Conservation (phyloP, 1,140 invertebrate species). For the Mycetomoellerius zeteki region DNA sequence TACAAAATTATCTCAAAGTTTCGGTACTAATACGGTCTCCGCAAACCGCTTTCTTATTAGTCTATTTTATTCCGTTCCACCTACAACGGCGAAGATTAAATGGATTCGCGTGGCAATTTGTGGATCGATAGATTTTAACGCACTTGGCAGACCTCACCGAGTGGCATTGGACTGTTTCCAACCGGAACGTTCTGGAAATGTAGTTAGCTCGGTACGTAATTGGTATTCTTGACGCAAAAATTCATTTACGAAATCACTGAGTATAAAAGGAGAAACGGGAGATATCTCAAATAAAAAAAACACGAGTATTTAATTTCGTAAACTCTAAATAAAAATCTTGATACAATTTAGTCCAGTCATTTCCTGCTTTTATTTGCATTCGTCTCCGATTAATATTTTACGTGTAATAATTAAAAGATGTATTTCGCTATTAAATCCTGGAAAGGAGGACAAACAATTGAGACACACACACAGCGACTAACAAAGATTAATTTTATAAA, state of each 20-base stretch:
- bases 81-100: constrained; percentile 68
- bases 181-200: constrained; percentile 57
- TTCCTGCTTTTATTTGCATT: constrained; percentile 21
- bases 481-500: constrained; percentile 26
- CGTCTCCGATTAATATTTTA: constrained; percentile 6
- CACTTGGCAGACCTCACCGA: constrained; percentile 72
- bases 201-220: constrained; percentile 68
- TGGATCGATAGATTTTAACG: constrained; percentile 77
- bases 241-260: constrained; percentile 71
- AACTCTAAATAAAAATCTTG: constrained; percentile 50
- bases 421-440: background rate
- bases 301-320: constrained; percentile 36
- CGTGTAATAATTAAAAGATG: constrained; percentile 52
- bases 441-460: background rate
- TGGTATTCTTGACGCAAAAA: constrained; percentile 74
- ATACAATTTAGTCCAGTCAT: constrained; percentile 18
- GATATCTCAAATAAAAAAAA: constrained; percentile 73
- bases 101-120: constrained; percentile 73
- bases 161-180: constrained; percentile 74
- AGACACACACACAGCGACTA: background rate
- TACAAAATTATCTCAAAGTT: constrained; percentile 41
- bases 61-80: constrained; percentile 64
- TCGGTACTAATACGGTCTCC: constrained; percentile 46
- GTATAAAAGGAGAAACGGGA: constrained; percentile 39
- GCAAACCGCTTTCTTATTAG: constrained; percentile 52